Evolutionary conservation across 2,888 invertebrate species (phyloP).

Genomic region (Muschampia plurimacula): DNA sequence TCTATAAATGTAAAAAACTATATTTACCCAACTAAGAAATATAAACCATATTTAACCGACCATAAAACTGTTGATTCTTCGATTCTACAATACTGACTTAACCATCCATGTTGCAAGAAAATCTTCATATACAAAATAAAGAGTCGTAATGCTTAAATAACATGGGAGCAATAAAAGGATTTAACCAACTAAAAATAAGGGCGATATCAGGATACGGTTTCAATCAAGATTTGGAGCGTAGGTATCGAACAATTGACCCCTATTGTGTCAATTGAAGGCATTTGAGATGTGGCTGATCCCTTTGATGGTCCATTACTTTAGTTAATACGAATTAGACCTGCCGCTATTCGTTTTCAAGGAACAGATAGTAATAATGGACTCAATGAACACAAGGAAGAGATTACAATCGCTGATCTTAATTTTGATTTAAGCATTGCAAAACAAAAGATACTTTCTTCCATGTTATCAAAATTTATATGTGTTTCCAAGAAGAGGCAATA

Average conservation of each 20-base stretch:
- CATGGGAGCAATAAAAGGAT: slow-evolving; percentile 21
- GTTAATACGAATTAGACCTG: slow-evolving; percentile 55
- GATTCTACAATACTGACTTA: neutral
- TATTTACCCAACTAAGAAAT: neutral
- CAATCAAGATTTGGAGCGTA: slow-evolving; percentile 31
- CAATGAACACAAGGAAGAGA: slow-evolving; percentile 19
- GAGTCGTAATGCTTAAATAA: slow-evolving; percentile 13
- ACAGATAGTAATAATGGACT: slow-evolving; percentile 24
- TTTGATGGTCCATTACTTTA: slow-evolving; percentile 59
- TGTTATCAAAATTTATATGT: neutral
- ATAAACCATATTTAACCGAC: slow-evolving; percentile 12
- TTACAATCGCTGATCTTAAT: slow-evolving; percentile 24
- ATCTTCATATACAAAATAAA: slow-evolving; percentile 3
- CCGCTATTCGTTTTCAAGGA: slow-evolving; percentile 34
- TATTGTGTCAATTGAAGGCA: slow-evolving; percentile 64
- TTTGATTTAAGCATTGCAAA: slow-evolving; percentile 5
- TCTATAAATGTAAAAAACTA: neutral
- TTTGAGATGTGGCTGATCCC: slow-evolving; percentile 62
- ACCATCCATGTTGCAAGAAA: slow-evolving; percentile 13
- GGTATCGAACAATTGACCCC: slow-evolving; percentile 66
- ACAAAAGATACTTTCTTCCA: neutral
- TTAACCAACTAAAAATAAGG: slow-evolving; percentile 27
- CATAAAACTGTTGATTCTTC: slow-evolving; percentile 1
- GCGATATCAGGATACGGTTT: slow-evolving; percentile 25
- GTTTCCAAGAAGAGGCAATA: neutral